Conservation (phyloP, 2,888 invertebrate species). For the Andrena camellia region DNA sequence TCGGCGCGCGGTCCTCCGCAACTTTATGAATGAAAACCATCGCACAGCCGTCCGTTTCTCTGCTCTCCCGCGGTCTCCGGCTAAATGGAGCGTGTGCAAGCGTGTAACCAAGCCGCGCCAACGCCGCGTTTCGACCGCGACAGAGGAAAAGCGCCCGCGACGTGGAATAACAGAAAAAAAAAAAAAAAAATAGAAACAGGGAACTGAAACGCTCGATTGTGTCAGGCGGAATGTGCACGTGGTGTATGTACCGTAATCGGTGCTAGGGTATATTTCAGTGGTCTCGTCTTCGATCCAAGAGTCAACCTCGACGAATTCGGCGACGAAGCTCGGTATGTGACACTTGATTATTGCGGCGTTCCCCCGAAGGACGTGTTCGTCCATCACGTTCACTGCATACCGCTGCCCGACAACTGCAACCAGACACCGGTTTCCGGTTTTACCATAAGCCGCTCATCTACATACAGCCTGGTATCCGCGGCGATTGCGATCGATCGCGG, state of each 20-base stretch:
- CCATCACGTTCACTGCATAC: conserved; percentile 96
- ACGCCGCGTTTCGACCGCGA: conserved; percentile 15
- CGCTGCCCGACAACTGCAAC: conserved; percentile 95
- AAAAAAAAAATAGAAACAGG: background rate
- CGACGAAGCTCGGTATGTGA: conserved; percentile 97
- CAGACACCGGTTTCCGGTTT: conserved; percentile 82
- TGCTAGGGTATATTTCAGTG: conserved; percentile 87
- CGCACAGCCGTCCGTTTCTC: conserved; percentile 14
- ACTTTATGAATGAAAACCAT: conserved; percentile 31
- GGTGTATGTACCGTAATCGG: conserved; percentile 85
- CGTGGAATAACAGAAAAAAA: too few species aligned
- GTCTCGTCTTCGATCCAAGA: conserved; percentile 94
- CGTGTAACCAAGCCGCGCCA: conserved; percentile 15
- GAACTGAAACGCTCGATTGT: background rate
- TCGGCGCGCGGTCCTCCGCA: background rate
- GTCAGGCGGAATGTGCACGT: conserved; percentile 9
- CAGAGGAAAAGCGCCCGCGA: conserved; percentile 4
- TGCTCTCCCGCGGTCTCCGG: background rate
- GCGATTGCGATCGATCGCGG: conserved; percentile 48
- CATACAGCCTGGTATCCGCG: conserved; percentile 50
- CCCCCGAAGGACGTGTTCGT: conserved; percentile 95
- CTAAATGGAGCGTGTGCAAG: conserved; percentile 7
- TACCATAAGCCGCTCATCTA: conserved; percentile 71
- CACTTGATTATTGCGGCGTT: conserved; percentile 97
- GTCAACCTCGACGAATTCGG: conserved; percentile 94